Base-by-base conservation (phyloP, 2,113 vertebrate species). In the Brachyhypopomus gauderio region DNA sequence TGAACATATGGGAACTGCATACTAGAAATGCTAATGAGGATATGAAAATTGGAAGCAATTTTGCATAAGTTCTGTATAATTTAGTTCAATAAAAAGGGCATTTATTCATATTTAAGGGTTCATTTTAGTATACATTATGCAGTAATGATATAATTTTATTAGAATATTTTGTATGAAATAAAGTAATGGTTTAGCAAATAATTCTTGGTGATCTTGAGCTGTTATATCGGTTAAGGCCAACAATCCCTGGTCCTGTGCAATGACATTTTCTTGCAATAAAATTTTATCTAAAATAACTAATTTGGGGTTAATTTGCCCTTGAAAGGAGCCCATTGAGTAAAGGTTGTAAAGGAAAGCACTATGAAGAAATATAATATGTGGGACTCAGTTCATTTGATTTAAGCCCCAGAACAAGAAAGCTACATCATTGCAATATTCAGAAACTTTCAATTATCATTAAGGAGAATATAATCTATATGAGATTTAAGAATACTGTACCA, bases 1-100 rank as follows among this genome's bases (percentile, higher is more conserved):
- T 48, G 36, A 72, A 36, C 77, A n/a, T 48, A 71, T 62, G 77
- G 69, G 55, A 72, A 30, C 22, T 48, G 77, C 11, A 22, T 16
- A 62, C 1, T 27, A 1, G 19, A 48, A 25, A 79, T 19, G 62
- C 77, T 79, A 79, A 79, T 72, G 67, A 72, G 77, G 36, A 45
- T 72, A 30, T 62, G 64, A 70, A 79, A 67, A 79, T 79, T 72
- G 34, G 77, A 72, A 38, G 77, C 77, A 72, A 62, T 72, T 60
- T 70, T 48, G 67, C 16, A 62, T 62, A 67, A 62, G 67, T 62
- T 62, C 34, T 79, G 77, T 60, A 59, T 79, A 72, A 72, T 72
- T 79, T 69, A 72, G 34, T 22, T 27, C 72, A 20, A 72, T 72
- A 59, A 30, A 78, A 30, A 70, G 55, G 41, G 36, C 22, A 45